phyloP scores from a whole-genome alignment of 2,888 invertebrate species.

The Ennomos erosarius region DNA sequence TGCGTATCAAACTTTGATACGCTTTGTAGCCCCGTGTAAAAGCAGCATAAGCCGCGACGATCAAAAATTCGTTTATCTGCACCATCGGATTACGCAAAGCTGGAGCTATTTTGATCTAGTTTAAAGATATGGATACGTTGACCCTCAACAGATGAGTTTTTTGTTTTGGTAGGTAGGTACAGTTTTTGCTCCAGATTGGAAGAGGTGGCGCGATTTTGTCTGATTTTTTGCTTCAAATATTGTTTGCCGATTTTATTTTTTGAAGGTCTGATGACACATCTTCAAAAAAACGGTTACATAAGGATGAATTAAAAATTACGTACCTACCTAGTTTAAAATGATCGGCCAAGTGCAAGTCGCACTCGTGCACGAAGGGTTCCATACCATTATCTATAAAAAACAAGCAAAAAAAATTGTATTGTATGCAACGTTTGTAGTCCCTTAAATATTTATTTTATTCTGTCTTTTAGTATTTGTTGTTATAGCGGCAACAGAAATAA shows the following conservation, averaged over 20 bases:
- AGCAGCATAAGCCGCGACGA: slow-evolving; percentile 13
- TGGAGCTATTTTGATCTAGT: slow-evolving; percentile 39
- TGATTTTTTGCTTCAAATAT: slow-evolving; percentile 2
- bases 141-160: slow-evolving; percentile 28
- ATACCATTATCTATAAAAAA: too few relatives aligned
- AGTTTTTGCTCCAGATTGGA: slow-evolving; percentile 24
- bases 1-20: background rate
- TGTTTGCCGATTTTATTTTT: too few relatives aligned
- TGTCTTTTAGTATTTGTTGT: too few relatives aligned
- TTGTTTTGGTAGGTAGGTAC: slow-evolving; percentile 30
- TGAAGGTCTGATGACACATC: background rate
- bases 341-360: too few relatives aligned
- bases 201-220: slow-evolving; percentile 6
- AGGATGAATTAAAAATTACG: too few relatives aligned
- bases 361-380: too few relatives aligned
- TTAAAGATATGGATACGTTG: slow-evolving; percentile 38
- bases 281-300: background rate
- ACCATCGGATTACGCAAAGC: slow-evolving; percentile 38
- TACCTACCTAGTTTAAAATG: too few relatives aligned
- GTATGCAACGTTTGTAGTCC: too few relatives aligned
- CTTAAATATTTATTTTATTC: too few relatives aligned
- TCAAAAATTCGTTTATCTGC: slow-evolving; percentile 36
- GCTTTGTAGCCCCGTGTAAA: background rate
- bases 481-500: too few relatives aligned
- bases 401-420: too few relatives aligned